phyloP scores from a whole-genome alignment of 1,140 invertebrate genomes.

The Brachionus paranguensis region DNA sequence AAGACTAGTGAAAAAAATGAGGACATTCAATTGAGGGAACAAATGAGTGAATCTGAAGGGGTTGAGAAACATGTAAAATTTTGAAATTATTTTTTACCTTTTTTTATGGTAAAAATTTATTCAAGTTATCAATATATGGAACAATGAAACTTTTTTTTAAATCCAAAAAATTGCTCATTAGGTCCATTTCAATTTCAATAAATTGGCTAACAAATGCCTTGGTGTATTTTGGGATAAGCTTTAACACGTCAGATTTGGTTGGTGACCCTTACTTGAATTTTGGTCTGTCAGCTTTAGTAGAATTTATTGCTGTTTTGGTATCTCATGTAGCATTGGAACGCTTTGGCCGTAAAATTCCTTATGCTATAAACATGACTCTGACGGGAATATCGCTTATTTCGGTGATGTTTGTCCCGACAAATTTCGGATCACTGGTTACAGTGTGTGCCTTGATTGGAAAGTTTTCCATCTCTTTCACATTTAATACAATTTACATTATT shows the following conservation, averaged over 20 bases:
- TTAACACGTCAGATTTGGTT: slow-evolving; percentile 43
- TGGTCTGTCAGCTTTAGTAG: slow-evolving; percentile 43
- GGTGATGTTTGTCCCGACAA: background rate
- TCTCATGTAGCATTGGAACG: slow-evolving; percentile 41
- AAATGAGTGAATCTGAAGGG: background rate
- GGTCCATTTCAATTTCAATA: background rate
- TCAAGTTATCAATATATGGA: background rate
- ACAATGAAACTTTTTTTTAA: slow-evolving; percentile 30
- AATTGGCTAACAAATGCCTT: slow-evolving; percentile 45
- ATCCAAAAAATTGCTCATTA: slow-evolving; percentile 4
- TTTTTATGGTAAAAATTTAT: too few species aligned
- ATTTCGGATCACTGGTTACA: background rate
- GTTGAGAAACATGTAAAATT: background rate
- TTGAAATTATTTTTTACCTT: background rate
- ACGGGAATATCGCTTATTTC: background rate
- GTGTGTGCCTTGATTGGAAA: slow-evolving; percentile 14
- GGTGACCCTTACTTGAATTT: slow-evolving; percentile 46
- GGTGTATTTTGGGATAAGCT: slow-evolving; percentile 45
- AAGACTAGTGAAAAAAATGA: background rate
- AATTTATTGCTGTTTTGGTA: slow-evolving; percentile 42
- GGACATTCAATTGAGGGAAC: background rate
- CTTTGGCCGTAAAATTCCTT: slow-evolving; percentile 8
- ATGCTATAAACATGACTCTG: background rate
- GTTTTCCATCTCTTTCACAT: slow-evolving; percentile 21
- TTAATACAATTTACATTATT: slow-evolving; percentile 22